Evolutionary conservation across 2,113 vertebrate genomes (phyloP).

Genomic region (Protobothrops flavoviridis): DNA sequence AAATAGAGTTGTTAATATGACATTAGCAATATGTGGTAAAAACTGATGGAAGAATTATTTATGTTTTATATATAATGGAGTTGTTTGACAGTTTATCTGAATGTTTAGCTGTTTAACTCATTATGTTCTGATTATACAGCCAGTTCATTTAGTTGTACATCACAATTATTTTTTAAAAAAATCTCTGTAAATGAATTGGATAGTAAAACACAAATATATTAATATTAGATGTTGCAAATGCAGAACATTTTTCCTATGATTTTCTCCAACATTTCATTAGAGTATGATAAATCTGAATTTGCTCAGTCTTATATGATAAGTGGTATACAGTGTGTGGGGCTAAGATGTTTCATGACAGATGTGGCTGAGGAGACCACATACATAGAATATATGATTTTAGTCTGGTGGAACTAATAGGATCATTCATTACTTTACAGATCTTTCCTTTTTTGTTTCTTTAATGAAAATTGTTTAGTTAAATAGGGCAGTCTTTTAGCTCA

Average conservation of each 20-base stretch:
- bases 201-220: background rate
- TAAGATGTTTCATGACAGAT: slow-evolving; percentile 80
- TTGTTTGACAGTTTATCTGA: slow-evolving; percentile 39
- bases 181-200: slow-evolving; percentile 24
- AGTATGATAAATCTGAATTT: slow-evolving; percentile 60
- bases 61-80: slow-evolving; percentile 40
- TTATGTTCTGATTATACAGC: slow-evolving; percentile 40
- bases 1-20: background rate
- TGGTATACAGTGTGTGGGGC: slow-evolving; percentile 67
- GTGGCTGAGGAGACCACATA: slow-evolving; percentile 85
- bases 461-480: slow-evolving; percentile 77
- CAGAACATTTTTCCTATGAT: background rate
- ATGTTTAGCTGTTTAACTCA: slow-evolving; percentile 53
- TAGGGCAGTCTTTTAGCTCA: slow-evolving; percentile 63
- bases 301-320: slow-evolving; percentile 62
- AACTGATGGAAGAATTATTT: slow-evolving; percentile 35
- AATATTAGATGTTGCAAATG: background rate
- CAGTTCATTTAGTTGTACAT: slow-evolving; percentile 29
- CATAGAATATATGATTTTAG: slow-evolving; percentile 85
- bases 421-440: slow-evolving; percentile 78
- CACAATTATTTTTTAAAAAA: slow-evolving; percentile 12
- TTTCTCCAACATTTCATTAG: slow-evolving; percentile 23
- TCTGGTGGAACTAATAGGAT: slow-evolving; percentile 89
- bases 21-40: slow-evolving; percentile 12
- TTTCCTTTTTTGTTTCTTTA: slow-evolving; percentile 73